Evolutionary conservation across 64 coral and sea anemone genomes (phyloP), one percentile per base, ranked within the genome.

Genomic region (Dendronephthya gigantea): DNA sequence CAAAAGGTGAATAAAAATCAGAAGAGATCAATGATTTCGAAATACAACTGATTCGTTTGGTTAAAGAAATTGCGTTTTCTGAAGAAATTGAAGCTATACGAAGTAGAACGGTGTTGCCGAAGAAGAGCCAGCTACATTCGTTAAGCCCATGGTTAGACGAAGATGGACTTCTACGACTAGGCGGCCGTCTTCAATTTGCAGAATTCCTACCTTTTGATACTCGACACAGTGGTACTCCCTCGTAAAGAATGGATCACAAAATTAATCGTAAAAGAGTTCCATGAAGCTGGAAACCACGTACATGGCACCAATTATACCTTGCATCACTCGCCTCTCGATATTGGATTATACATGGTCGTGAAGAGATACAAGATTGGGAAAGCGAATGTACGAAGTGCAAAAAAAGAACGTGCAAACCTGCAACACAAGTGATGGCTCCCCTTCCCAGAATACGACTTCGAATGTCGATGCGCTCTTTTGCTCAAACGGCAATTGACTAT

Each of bases 311-410:
- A 91, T 70, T 85, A 91, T 41, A 83, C 79, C 16, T 39, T 91
- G 31, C 90, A 30, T 47, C 50, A 29, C 45, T 91, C 28, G 68
- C 90, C 28, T 74, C 90, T 12, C 49, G 90, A 25, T 92, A 84
- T 79, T 91, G 90, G 84, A 82, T 90, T 39, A 86, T 90, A 51
- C 55, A 72, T 79, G 84, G 68, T 90, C 47, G 89, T 82, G 90
- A 87, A 91, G 84, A 82, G 29, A 91, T 91, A 62, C 50, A 76
- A 22, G 85, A 91, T 38, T 91, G 90, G 83, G 90, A 91, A 39
- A 83, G 41, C 49, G 41, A 83, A 51, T 91, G 84, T 48, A 34
- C 62, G 15, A 81, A 50, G 19, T 90, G 89, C 31, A 50, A 51
- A 86, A 90, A 41, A 65, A 81, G 62, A 82, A 90, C 74, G 15